A percentile compares a stretch with the other conserved stretches of the same genome.
Conservation (phyloP, 2,797 vertebrate species). For the Xenopus petersii region DNA sequence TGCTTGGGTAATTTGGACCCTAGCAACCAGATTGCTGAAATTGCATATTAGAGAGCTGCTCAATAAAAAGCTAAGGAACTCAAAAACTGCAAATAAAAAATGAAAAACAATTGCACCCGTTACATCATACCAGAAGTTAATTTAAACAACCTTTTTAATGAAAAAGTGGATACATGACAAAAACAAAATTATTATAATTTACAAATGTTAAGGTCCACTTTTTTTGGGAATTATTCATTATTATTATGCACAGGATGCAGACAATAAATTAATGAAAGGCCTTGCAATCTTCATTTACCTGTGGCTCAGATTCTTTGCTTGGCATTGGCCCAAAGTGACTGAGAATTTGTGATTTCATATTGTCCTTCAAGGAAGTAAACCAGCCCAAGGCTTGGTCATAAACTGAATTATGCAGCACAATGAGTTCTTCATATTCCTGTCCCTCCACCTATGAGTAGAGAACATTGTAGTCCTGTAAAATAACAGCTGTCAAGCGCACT, state of each 20-base stretch:
- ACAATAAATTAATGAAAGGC: not conserved
- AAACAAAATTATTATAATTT: not conserved
- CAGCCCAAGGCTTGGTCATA: conserved; percentile 86
- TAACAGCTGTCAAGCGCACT: not conserved
- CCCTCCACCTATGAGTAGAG: conserved; percentile 74
- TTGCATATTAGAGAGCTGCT: too few relatives aligned
- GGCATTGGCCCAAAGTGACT: conserved; percentile 90
- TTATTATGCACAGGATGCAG: not conserved
- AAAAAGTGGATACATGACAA: too few relatives aligned
- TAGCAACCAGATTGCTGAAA: too few relatives aligned
- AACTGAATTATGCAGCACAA: conserved; percentile 79
- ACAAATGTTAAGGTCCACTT: not conserved
- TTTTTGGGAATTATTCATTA: not conserved
- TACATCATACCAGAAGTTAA: too few relatives aligned
- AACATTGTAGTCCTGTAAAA: too few relatives aligned
- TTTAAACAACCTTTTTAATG: too few relatives aligned
- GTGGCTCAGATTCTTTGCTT: conserved; percentile 77
- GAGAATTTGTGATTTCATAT: conserved; percentile 88
- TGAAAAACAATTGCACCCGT: too few relatives aligned
- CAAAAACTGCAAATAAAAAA: too few relatives aligned
- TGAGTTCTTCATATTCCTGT: conserved; percentile 78
- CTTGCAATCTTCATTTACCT: conserved; percentile 63
- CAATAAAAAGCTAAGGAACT: too few relatives aligned
- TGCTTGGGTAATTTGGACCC: too few relatives aligned
- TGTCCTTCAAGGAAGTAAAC: conserved; percentile 89